Evolutionary conservation across 2,797 vertebrate species (phyloP), one percentile per base, ranked within the genome.

Genomic region (Acipenser ruthenus): DNA sequence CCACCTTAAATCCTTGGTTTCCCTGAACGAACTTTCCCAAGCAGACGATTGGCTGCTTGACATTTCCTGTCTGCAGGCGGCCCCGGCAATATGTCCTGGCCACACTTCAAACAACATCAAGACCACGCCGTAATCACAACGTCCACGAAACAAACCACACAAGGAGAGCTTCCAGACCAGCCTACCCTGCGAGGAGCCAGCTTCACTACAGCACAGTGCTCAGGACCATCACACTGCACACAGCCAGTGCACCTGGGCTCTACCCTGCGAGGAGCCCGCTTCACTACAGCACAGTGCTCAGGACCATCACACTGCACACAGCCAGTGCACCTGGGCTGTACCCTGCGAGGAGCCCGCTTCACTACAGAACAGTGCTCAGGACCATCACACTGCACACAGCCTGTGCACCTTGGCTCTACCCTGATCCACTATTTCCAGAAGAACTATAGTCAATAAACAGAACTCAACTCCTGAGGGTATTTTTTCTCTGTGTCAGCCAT

Each of bases 91-190:
- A 60, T 60, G 49, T 15, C 49, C 60, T 72, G 71, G 68, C 71
- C 67, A 55, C 49, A 72, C 71, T 23, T 72, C 68, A 69, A 58
- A 58, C 55, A n/a, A 7, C 11, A 7, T 11, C 11, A 58, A 7
- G 55, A 58, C 55, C 15, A 13, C 12, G 1, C 6, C 55, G 12
- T n/a, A n/a, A 58, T 58, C 55, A 2, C 55, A 58, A 7, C 0
- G 12, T n/a, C 55, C 55, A n/a, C n/a, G 12, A 13, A 11, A 7
- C 55, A 13, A 13, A 58, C 10, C 55, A 11, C 55, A n/a, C 10
- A 13, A 49, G 67, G 65, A 62, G 62, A 11, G 37, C 37, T 37
- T 37, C 37, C 37, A 37, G 37, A 37, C 0, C 37, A 37, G 62
- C 64, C 56, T 48, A 37, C 51, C 12, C 51, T 53, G 8, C 3